Evolutionary conservation across 1,140 invertebrate genomes (phyloP).

Genomic region (Proctacanthus coquilletti): DNA sequence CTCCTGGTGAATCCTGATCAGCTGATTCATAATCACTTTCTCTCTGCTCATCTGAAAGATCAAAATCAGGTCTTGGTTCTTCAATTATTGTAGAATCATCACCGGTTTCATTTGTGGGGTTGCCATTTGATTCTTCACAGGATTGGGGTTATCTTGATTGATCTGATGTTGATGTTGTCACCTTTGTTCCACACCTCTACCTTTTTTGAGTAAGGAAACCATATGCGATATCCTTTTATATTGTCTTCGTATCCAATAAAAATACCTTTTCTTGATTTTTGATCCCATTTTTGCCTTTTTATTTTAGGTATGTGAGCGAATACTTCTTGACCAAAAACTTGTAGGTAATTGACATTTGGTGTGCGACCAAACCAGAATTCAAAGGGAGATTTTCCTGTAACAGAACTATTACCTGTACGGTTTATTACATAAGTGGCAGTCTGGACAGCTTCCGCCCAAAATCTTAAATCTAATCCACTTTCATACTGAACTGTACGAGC

Average conservation of each 20-base stretch:
- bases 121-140: too few species aligned
- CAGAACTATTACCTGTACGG: slow-evolving; percentile 20
- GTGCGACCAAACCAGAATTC: slow-evolving; percentile 20
- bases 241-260: slow-evolving; percentile 27
- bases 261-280: slow-evolving; percentile 19
- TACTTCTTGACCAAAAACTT: slow-evolving; percentile 23
- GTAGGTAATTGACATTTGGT: slow-evolving; percentile 14
- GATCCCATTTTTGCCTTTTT: slow-evolving; percentile 25
- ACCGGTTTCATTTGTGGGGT: too few species aligned
- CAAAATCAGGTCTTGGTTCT: too few species aligned
- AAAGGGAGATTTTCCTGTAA: slow-evolving; percentile 19
- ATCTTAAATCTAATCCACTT: slow-evolving; percentile 16
- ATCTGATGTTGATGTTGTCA: too few species aligned
- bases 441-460: slow-evolving; percentile 29
- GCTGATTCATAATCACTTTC: too few species aligned
- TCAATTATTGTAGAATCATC: too few species aligned
- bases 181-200: too few species aligned
- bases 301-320: slow-evolving; percentile 25
- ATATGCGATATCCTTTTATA: slow-evolving; percentile 24
- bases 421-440: slow-evolving; percentile 28
- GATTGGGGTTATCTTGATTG: too few species aligned
- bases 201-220: too few species aligned
- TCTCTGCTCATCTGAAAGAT: too few species aligned
- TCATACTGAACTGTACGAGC: slow-evolving; percentile 25
- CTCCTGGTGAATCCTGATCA: too few species aligned